Evolutionary conservation across 2,797 vertebrate species (phyloP).

Genomic region (Caiman crocodilus): DNA sequence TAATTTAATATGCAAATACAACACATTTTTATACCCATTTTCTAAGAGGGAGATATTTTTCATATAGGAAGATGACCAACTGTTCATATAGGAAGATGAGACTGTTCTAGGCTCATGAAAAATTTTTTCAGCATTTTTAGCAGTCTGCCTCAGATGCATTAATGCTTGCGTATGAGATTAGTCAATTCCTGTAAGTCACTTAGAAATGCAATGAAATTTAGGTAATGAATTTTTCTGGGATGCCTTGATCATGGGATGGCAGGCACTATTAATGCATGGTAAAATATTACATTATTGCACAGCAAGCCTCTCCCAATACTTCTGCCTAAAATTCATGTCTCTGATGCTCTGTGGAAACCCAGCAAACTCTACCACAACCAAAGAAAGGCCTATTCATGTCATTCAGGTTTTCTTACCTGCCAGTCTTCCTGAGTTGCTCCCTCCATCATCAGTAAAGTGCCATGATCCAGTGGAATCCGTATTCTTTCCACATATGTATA

Average conservation of each 20-base stretch:
- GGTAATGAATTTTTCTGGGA: not conserved
- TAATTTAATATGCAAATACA: not conserved
- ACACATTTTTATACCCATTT: not conserved
- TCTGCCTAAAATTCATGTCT: not conserved
- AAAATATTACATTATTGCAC: not conserved
- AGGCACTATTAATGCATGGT: not conserved
- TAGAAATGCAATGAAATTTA: not conserved
- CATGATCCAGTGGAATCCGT: slow-evolving; percentile 89
- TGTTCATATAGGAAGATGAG: no score
- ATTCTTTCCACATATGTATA: slow-evolving; percentile 89
- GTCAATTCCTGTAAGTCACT: not conserved
- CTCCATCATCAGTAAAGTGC: slow-evolving; percentile 93
- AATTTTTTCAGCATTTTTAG: not conserved
- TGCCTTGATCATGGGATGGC: not conserved
- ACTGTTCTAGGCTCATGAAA: not conserved
- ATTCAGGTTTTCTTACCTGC: slow-evolving; percentile 86
- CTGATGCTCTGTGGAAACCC: accelerated
- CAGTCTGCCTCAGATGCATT: not conserved
- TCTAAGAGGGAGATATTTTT: not conserved
- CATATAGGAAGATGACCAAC: no score
- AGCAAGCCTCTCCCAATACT: not conserved
- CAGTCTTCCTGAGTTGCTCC: slow-evolving; percentile 94
- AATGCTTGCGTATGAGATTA: not conserved
- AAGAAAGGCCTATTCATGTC: not conserved
- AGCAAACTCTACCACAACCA: not conserved